Evolutionary conservation across 2,888 invertebrate species (phyloP).

Genomic region (Kryphioiulus occultus): DNA sequence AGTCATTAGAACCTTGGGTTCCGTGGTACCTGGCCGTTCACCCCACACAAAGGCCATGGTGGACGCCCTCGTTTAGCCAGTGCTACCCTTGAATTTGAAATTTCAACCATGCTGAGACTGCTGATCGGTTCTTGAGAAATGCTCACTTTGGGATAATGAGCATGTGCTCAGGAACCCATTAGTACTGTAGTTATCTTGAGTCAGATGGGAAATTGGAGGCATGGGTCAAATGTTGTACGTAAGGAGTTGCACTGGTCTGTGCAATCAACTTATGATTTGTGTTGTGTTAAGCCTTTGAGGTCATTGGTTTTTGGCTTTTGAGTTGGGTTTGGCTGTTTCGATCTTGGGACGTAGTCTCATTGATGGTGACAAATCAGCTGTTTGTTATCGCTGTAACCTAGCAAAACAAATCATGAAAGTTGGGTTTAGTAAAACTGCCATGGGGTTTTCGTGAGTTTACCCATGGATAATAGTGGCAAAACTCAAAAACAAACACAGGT

Average conservation of each 20-base stretch:
- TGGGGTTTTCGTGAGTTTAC: not conserved
- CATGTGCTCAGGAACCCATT: too few species aligned
- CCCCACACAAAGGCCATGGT: not conserved
- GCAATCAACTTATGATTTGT: too few species aligned
- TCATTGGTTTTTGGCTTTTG: not conserved
- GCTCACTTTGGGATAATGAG: too few species aligned
- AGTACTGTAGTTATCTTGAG: too few species aligned
- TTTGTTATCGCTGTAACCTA: not conserved
- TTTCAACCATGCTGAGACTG: not conserved
- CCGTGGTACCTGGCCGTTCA: not conserved
- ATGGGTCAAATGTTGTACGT: not conserved
- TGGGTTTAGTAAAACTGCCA: not conserved
- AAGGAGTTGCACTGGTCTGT: not conserved
- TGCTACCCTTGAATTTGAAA: not conserved
- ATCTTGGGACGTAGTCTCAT: not conserved
- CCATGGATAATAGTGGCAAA: not conserved
- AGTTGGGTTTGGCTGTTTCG: not conserved
- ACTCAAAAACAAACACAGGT: not conserved
- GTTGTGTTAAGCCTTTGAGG: not conserved
- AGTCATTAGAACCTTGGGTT: constrained; percentile 18
- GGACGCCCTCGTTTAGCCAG: not conserved
- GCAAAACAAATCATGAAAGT: not conserved
- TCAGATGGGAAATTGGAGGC: not conserved
- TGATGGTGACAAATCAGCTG: not conserved
- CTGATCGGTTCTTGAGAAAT: not conserved